Evolutionary conservation across 1,140 invertebrate species (phyloP), one percentile per base, ranked within the genome.

Genomic region (Brachionus paranguensis): DNA sequence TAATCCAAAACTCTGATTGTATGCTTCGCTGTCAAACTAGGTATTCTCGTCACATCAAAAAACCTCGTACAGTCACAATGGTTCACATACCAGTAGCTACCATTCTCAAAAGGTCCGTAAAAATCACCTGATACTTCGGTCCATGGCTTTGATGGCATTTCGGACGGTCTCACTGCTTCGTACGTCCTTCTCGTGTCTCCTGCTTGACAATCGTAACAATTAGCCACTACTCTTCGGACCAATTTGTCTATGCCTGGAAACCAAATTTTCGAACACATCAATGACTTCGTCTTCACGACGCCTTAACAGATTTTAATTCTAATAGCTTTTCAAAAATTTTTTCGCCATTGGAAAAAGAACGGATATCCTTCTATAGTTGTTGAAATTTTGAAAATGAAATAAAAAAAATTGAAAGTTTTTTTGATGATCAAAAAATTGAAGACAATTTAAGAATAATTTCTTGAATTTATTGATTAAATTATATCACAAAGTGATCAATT

Each of bases 201-300:
- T n/a, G 5, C 50, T 55, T 55, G n/a, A 55, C 50, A 55, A 8
- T 55, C 50, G n/a, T 55, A 4, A 55, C 50, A 55, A 55, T n/a
- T 20, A n/a, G 50, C 12, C 50, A 55, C 50, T 55, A 20, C 50
- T 85, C 27, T 85, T 85, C 89, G 87, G 10, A 86, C 86, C 27
- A 86, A 78, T 27, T 37, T 84, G 76, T 89, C 87, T 29, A 89
- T 87, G 37, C 79, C 60, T 70, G 85, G 85, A 86, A 86, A 89
- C 88, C 88, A 89, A 11, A 89, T 87, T 85, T 88, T 88, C 12
- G 74, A 47, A 84, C 87, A 43, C 70, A 87, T 68, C 20, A 84
- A 50, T 33, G 72, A 29, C 76, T 88, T 88, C 85, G 86, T 88
- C 50, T 76, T 33, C 53, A 84, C 84, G 1, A 86, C 86, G 11